Conservation (phyloP, 2,113 vertebrate genomes). For the Heterocephalus glaber region DNA sequence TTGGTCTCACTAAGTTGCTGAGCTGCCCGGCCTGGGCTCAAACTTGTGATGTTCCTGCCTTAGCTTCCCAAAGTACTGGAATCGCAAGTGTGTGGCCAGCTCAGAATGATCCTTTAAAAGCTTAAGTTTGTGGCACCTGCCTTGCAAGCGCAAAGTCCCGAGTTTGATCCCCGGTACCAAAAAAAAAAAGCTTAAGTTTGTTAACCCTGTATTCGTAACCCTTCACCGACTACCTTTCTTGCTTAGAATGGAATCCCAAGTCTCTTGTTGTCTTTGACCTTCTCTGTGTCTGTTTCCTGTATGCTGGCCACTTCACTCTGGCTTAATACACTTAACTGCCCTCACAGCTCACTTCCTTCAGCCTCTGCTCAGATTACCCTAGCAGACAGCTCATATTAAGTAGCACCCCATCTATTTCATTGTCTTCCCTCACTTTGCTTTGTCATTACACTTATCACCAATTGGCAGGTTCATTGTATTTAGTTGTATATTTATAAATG, state of each 20-base stretch:
- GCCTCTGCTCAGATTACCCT: neutral
- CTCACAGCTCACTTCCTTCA: neutral
- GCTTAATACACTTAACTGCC: neutral
- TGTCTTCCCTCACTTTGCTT: neutral
- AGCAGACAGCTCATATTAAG: neutral
- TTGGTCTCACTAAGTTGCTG: too few species aligned
- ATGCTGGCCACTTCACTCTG: fast-evolving
- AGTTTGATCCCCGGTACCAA: too few species aligned
- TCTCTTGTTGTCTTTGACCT: neutral
- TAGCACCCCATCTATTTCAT: neutral
- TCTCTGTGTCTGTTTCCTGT: fast-evolving
- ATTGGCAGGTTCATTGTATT: neutral
- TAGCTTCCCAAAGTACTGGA: neutral
- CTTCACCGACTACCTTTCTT: neutral
- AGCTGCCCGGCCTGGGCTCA: too few species aligned
- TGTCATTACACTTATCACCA: neutral
- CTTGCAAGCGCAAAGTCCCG: too few species aligned
- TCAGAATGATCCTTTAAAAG: neutral
- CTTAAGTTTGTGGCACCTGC: too few species aligned
- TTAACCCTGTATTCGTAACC: neutral
- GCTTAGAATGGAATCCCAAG: neutral
- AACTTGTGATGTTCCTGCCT: neutral
- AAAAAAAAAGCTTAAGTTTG: too few species aligned
- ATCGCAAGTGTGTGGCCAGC: neutral
- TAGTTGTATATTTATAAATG: neutral